These are phyloP conservation scores for Myoxocephalus aenaeus DNA, from an alignment of 2,797 vertebrate species.

Conservation along the genomic window DNA sequence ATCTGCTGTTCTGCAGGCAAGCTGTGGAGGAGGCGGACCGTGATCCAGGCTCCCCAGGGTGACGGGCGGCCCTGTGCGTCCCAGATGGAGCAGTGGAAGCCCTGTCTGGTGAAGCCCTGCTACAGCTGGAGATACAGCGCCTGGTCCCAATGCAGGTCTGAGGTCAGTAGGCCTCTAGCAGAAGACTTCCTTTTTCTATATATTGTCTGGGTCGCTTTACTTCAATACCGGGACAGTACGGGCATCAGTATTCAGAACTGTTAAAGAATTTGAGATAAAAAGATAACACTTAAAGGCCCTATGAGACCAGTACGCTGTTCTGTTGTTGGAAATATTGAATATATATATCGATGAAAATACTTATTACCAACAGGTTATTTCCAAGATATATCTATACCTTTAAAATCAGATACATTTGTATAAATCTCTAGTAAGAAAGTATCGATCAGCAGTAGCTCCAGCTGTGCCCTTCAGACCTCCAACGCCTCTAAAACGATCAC, in stretches of 20 bases:
- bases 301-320: background rate
- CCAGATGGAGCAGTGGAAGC: conserved; percentile 95
- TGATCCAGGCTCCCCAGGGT: conserved; percentile 93
- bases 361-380: background rate
- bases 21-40: conserved; percentile 88
- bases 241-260: background rate
- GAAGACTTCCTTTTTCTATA: background rate
- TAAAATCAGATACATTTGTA: background rate
- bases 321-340: background rate
- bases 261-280: background rate
- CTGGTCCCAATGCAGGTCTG: conserved; percentile 93
- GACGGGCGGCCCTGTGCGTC: conserved; percentile 93
- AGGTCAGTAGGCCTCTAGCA: conserved; percentile 82
- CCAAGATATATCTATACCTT: background rate
- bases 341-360: background rate
- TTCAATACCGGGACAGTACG: background rate
- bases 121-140: conserved; percentile 92
- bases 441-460: too few species aligned
- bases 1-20: conserved; percentile 83
- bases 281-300: too few species aligned
- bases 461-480: too few species aligned
- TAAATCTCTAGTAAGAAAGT: too few species aligned
- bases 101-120: conserved; percentile 95
- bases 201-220: background rate
- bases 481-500: too few species aligned